Conservation (phyloP, 1,140 invertebrate species). For the Drosophila suzukii region DNA sequence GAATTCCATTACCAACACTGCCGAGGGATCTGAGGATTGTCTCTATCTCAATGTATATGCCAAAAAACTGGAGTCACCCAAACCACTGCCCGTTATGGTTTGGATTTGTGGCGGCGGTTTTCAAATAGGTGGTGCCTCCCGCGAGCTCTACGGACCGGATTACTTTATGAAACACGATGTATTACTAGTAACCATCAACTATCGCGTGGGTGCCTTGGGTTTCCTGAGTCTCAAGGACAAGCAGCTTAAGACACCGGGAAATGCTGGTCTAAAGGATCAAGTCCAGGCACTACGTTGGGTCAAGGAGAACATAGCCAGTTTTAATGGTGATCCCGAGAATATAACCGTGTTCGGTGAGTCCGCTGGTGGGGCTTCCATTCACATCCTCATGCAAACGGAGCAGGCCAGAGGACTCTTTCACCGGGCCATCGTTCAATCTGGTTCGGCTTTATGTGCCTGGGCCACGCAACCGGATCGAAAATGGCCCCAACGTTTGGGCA, state of each 20-base stretch:
- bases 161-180: slow-evolving; percentile 88
- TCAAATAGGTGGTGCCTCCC: slow-evolving; percentile 84
- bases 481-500: slow-evolving; percentile 52
- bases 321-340: slow-evolving; percentile 79
- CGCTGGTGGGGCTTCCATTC: slow-evolving; percentile 70
- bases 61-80: slow-evolving; percentile 61
- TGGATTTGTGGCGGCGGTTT: slow-evolving; percentile 90
- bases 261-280: slow-evolving; percentile 84
- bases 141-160: slow-evolving; percentile 86
- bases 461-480: slow-evolving; percentile 43
- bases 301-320: slow-evolving; percentile 71
- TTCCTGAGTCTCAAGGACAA: slow-evolving; percentile 81
- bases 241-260: slow-evolving; percentile 69
- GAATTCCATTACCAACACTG: slow-evolving; percentile 30
- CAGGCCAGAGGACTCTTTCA: slow-evolving; percentile 86
- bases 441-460: slow-evolving; percentile 85
- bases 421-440: slow-evolving; percentile 87
- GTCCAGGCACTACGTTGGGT: slow-evolving; percentile 84
- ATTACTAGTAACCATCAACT: slow-evolving; percentile 89
- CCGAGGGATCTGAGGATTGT: slow-evolving; percentile 71
- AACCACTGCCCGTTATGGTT: slow-evolving; percentile 87
- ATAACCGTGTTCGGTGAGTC: slow-evolving; percentile 83
- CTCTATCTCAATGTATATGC: slow-evolving; percentile 75
- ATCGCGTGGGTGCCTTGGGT: slow-evolving; percentile 87
- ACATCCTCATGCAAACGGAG: slow-evolving; percentile 68